Evolutionary conservation across 2,797 vertebrate genomes (phyloP).

Genomic region (Periophthalmus magnuspinnatus): DNA sequence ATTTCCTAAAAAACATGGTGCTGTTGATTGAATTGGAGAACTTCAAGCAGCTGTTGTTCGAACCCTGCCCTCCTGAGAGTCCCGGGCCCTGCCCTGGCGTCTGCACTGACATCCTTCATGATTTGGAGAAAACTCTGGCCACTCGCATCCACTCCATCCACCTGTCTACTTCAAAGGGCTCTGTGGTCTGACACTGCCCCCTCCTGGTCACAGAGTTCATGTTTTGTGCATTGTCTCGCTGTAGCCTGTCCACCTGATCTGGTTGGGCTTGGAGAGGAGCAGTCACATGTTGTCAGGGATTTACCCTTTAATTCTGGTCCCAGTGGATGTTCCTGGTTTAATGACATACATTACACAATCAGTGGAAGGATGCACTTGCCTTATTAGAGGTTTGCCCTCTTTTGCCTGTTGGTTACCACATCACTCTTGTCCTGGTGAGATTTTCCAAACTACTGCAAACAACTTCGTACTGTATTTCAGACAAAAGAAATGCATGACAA

Average conservation of each 20-base stretch:
- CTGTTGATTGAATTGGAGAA: conserved; percentile 93
- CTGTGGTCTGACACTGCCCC: conserved; percentile 84
- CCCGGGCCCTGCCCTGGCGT: conserved; percentile 78
- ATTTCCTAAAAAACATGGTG: conserved; percentile 99
- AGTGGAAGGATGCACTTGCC: conserved; percentile 18
- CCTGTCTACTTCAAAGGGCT: conserved; percentile 97
- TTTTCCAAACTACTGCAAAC: conserved; percentile 22
- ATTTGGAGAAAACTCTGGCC: conserved; percentile 96
- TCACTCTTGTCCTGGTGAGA: conserved; percentile 19
- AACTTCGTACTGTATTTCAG: conserved; percentile 40
- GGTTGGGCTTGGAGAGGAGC: conserved; percentile 30
- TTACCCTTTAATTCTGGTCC: conserved; percentile 52
- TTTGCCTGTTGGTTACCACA: conserved; percentile 23
- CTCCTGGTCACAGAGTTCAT: conserved; percentile 33
- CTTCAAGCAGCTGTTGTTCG: conserved; percentile 95
- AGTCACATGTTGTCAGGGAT: conserved; percentile 45
- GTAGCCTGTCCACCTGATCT: conserved; percentile 3
- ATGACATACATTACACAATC: conserved; percentile 12
- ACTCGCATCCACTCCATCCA: conserved; percentile 96
- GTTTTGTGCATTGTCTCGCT: conserved; percentile 19
- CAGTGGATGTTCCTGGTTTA: conserved; percentile 14
- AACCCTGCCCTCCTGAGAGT: conserved; percentile 82
- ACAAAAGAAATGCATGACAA: conserved; percentile 57
- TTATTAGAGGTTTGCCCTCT: conserved; percentile 25
- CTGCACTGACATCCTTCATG: conserved; percentile 87